Evolutionary conservation across 2,113 vertebrate genomes (phyloP).

Genomic region (Panthera leo): DNA sequence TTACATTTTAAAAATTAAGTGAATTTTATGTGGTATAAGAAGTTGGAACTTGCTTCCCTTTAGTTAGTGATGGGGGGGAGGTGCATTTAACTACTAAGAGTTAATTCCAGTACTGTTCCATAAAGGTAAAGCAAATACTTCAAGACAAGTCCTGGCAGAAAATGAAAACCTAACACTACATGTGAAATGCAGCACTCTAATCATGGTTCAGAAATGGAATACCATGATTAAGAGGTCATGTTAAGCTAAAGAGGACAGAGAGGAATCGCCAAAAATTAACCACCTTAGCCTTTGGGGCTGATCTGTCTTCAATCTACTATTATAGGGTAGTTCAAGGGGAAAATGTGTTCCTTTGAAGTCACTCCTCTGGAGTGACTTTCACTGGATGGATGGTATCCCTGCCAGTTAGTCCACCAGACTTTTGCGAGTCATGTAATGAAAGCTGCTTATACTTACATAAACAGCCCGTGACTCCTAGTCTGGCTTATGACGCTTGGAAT

Average conservation of each 20-base stretch:
- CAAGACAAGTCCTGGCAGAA: not conserved
- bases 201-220: conserved; percentile 9
- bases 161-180: not conserved
- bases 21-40: not conserved
- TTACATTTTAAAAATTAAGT: not conserved
- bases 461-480: not conserved
- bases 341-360: not conserved
- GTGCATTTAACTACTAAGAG: not conserved
- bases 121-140: not conserved
- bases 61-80: not conserved
- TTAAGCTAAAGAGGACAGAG: not conserved
- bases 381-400: not conserved
- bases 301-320: not conserved
- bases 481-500: not conserved
- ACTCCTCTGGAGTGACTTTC: not conserved
- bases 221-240: not conserved
- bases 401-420: not conserved
- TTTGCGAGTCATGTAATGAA: not conserved
- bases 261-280: not conserved
- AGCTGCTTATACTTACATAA: not conserved
- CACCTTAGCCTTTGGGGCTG: not conserved
- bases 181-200: not conserved
- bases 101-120: not conserved
- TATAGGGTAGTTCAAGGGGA: not conserved
- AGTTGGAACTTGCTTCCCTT: not conserved